These are phyloP conservation scores for Arnoldichthys spilopterus DNA, from an alignment of 2,797 vertebrate genomes.

Conservation along the genomic window DNA sequence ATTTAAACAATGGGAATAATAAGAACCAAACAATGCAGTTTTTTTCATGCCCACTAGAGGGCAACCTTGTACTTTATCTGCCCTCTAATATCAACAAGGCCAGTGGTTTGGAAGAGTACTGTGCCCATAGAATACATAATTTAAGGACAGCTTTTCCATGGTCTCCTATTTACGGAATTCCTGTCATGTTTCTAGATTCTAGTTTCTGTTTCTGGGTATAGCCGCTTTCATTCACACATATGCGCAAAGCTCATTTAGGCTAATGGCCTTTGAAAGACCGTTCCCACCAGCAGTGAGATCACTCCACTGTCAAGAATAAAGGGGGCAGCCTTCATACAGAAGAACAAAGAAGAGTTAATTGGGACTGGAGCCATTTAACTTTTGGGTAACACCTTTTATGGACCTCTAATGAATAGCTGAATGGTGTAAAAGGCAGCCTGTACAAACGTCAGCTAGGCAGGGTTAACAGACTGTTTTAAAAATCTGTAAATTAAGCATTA, in stretches of 20 bases:
- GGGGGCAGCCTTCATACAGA: slow-evolving; percentile 18
- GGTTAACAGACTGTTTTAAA: no score
- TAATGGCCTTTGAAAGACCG: slow-evolving; percentile 17
- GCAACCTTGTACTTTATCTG: slow-evolving; percentile 19
- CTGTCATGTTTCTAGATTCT: no score
- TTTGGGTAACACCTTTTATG: not conserved
- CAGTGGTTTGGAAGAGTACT: not conserved
- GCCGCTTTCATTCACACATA: not conserved
- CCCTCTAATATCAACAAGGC: not conserved
- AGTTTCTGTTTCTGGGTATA: not conserved
- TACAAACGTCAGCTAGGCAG: not conserved
- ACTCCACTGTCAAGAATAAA: not conserved
- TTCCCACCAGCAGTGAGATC: not conserved
- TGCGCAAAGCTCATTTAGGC: slow-evolving; percentile 16
- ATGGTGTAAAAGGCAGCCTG: not conserved
- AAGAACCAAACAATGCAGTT: not conserved
- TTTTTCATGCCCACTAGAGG: slow-evolving; percentile 31
- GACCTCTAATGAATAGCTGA: not conserved
- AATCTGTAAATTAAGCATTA: no score
- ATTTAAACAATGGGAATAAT: slow-evolving; percentile 13
- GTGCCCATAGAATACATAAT: not conserved
- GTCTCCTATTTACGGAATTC: not conserved
- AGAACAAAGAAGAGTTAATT: not conserved
- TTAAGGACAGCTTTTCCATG: not conserved
- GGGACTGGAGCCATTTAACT: not conserved